A percentile compares a stretch with the other conserved stretches of the same genome.
Evolutionary conservation across 2,888 invertebrate genomes (phyloP).

Genomic region (Ophioninae sp.): DNA sequence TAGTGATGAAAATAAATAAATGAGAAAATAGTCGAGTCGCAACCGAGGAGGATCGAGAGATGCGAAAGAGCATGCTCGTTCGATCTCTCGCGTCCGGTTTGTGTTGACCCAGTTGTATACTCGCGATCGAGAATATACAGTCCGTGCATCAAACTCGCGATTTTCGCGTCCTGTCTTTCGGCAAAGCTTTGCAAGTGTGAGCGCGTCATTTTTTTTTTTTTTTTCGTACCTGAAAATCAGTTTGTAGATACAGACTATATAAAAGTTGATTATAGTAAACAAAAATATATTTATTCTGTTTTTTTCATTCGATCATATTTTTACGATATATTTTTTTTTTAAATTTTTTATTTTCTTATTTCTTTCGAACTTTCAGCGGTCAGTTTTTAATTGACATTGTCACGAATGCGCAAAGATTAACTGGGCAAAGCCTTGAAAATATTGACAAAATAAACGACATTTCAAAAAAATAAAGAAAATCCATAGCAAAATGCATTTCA

Average conservation of each 20-base stretch:
- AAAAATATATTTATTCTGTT: too few relatives aligned
- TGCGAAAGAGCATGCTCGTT: neutral
- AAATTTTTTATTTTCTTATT: too few relatives aligned
- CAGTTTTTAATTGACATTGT: neutral
- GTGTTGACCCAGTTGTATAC: constrained; percentile 20
- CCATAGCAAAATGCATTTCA: neutral
- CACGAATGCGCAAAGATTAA: neutral
- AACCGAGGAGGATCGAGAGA: constrained; percentile 1
- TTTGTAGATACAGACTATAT: too few relatives aligned
- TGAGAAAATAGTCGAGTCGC: neutral
- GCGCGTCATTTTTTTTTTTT: neutral
- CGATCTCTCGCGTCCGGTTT: constrained; percentile 6
- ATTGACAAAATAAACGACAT: neutral
- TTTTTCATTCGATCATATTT: too few relatives aligned
- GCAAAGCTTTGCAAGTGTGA: neutral
- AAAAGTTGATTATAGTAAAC: too few relatives aligned
- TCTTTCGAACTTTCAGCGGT: too few relatives aligned
- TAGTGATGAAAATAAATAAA: too few relatives aligned
- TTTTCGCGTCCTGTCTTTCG: neutral
- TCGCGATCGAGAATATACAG: constrained; percentile 1
- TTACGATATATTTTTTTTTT: too few relatives aligned
- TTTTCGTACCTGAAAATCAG: too few relatives aligned
- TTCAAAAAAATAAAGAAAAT: neutral
- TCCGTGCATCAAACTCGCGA: constrained; percentile 19
- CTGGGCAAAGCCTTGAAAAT: neutral